phyloP scores from a whole-genome alignment of 2,888 invertebrate species.

The Thyatira batis region DNA sequence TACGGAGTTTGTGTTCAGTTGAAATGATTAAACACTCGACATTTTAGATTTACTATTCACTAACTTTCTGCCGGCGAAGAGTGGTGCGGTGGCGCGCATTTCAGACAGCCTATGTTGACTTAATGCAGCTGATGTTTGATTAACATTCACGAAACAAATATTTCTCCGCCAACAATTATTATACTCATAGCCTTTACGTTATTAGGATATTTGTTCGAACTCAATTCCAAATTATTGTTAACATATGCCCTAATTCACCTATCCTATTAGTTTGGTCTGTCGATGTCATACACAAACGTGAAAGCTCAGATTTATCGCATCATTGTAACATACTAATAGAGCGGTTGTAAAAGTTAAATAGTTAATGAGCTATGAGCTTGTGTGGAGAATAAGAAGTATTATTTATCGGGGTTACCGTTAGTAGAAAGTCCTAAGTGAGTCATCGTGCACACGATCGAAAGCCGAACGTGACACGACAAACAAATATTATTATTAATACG shows the following conservation, averaged over 20 bases:
- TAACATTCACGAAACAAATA: not conserved
- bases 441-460: constrained; percentile 1
- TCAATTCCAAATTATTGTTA: too few species aligned
- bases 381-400: constrained; percentile 3
- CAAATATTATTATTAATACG: not conserved
- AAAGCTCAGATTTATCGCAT: too few species aligned
- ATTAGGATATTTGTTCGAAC: too few species aligned
- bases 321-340: too few species aligned
- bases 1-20: constrained; percentile 13
- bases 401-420: constrained; percentile 20
- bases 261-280: too few species aligned
- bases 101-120: not conserved
- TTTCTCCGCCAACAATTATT: not conserved
- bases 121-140: not conserved
- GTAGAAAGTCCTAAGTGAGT: constrained; percentile 22
- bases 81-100: constrained; percentile 4
- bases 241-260: too few species aligned
- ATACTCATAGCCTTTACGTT: not conserved
- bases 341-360: too few species aligned
- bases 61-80: constrained; percentile 11
- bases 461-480: not conserved
- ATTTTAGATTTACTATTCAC: constrained; percentile 14
- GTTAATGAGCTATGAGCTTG: too few species aligned
- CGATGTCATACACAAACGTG: too few species aligned
- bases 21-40: constrained; percentile 10